Percentiles rank a stretch among this genome's conserved stretches.
Evolutionary conservation across 1,140 invertebrate species (phyloP).

Genomic region (Ooceraea biroi): DNA sequence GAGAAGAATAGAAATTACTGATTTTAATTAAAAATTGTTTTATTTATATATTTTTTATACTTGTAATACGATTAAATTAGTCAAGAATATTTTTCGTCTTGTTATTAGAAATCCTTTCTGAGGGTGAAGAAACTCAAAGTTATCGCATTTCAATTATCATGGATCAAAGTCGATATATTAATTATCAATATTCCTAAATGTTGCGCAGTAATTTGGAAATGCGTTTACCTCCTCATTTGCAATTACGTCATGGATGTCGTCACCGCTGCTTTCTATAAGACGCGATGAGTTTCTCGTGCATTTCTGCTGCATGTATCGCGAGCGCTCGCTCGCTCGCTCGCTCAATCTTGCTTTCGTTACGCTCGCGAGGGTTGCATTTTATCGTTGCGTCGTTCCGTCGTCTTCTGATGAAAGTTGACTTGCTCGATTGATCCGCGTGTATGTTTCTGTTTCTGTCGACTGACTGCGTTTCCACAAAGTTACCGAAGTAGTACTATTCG

Average conservation of each 20-base stretch:
- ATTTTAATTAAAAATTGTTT: too few relatives aligned
- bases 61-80: too few relatives aligned
- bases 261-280: not conserved
- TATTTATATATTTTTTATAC: too few relatives aligned
- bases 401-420: not conserved
- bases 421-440: not conserved
- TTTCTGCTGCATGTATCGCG: too few relatives aligned
- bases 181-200: slow-evolving; percentile 6
- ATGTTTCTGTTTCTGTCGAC: not conserved
- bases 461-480: not conserved
- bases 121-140: not conserved
- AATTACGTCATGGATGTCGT: not conserved
- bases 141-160: slow-evolving; percentile 40
- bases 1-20: too few relatives aligned
- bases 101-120: too few relatives aligned
- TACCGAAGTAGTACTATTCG: too few relatives aligned
- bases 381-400: not conserved
- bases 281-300: not conserved
- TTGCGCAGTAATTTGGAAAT: not conserved
- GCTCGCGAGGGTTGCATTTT: not conserved
- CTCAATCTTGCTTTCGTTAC: not conserved
- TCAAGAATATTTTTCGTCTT: too few relatives aligned
- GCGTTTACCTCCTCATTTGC: too few relatives aligned
- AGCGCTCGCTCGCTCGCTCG: not conserved
- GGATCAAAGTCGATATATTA: slow-evolving; percentile 21